Percentiles rank a stretch among this genome's conserved stretches.
Conservation (phyloP, 2,888 invertebrate genomes). For the Torymus aiolomorphi region DNA sequence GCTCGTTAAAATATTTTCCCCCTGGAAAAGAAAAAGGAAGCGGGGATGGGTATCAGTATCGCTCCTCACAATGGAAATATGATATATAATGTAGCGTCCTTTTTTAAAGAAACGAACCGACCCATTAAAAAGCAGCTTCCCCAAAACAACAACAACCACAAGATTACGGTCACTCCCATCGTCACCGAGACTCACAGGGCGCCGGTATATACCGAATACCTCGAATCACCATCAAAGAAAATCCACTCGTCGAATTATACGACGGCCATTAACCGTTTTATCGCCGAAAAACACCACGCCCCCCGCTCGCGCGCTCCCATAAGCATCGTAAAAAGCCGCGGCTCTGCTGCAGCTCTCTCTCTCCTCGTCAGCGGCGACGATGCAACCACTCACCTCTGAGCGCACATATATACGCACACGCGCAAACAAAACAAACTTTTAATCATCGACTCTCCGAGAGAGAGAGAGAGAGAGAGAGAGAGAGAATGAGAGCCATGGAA, state of each 20-base stretch:
- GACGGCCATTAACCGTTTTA: slow-evolving; percentile 48
- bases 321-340: slow-evolving; percentile 43
- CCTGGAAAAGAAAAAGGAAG: too few relatives aligned
- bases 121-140: too few relatives aligned
- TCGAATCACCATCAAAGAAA: slow-evolving; percentile 50
- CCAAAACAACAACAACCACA: too few relatives aligned
- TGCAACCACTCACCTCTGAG: too few relatives aligned
- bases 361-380: too few relatives aligned
- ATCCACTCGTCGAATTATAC: slow-evolving; percentile 43
- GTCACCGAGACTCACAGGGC: background rate
- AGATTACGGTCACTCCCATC: background rate
- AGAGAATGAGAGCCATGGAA: background rate
- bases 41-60: too few relatives aligned
- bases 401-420: too few relatives aligned
- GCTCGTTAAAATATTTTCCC: too few relatives aligned
- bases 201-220: slow-evolving; percentile 34
- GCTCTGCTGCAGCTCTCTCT: background rate
- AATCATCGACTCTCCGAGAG: background rate
- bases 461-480: background rate
- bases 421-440: slow-evolving; percentile 28
- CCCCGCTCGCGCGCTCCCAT: background rate
- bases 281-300: slow-evolving; percentile 49
- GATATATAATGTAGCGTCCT: too few relatives aligned
- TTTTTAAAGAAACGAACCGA: too few relatives aligned
- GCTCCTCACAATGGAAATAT: too few relatives aligned